A percentile compares a stretch with the other conserved stretches of the same genome.
These are phyloP conservation scores for Petaurus breviceps DNA, from an alignment of 2,113 vertebrate genomes.

Conservation along the genomic window DNA sequence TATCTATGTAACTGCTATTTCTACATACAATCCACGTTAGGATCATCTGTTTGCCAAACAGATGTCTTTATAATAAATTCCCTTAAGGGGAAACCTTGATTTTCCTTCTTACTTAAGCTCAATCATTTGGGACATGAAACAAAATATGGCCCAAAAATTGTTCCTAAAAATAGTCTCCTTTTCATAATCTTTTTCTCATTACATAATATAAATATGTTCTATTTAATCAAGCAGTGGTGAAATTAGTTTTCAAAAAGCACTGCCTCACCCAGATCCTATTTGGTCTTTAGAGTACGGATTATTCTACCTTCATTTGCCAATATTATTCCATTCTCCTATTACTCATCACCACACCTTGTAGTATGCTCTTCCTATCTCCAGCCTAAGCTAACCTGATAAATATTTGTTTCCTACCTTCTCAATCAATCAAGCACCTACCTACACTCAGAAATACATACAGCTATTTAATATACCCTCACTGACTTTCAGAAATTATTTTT, in stretches of 20 bases:
- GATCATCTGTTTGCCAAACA: constrained; percentile 31
- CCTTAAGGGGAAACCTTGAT: not conserved
- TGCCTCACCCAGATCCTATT: not conserved
- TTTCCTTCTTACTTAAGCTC: constrained; percentile 40
- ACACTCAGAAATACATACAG: not conserved
- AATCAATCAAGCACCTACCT: not conserved
- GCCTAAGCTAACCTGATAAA: not conserved
- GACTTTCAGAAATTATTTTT: not conserved
- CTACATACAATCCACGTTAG: constrained; percentile 9
- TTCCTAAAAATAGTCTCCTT: constrained; percentile 26
- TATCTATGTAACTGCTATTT: not conserved
- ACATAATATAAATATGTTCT: not conserved
- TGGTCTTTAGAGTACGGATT: not conserved
- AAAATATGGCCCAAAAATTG: constrained; percentile 40
- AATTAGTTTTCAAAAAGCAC: constrained; percentile 37
- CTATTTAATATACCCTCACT: not conserved
- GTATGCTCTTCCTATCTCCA: not conserved
- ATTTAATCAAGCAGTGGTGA: constrained; percentile 6
- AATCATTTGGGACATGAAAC: constrained; percentile 39
- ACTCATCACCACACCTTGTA: not conserved
- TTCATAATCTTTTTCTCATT: not conserved
- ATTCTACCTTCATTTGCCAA: not conserved
- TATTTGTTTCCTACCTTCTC: not conserved
- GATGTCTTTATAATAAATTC: constrained; percentile 39
- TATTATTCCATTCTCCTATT: not conserved